Evolutionary conservation across 1,140 invertebrate species (phyloP), one percentile per base, ranked within the genome.

Genomic region (Pemphigus obesinymphae): DNA sequence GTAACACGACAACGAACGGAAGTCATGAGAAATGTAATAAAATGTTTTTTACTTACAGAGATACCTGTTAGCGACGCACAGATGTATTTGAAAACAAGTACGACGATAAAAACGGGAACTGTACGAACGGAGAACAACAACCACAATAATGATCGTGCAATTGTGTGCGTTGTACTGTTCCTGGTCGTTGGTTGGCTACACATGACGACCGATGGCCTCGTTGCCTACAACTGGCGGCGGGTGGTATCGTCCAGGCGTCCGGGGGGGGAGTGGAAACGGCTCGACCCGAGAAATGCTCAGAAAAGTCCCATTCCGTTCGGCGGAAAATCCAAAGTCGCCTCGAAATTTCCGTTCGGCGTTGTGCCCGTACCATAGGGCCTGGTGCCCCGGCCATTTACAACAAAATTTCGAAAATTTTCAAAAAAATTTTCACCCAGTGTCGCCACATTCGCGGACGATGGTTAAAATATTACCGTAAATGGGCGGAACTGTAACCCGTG

Each of bases 131-230:
- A 20, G 43, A 29, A 45, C 43, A 15, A 50, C 45, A 40, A 50
- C 7, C 26, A 73, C 17, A 13, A 5, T 63, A 80, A 63, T 80
- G 76, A 80, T 63, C 37, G 76, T 61, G 76, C 55, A 20, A 63
- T 80, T 63, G 55, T 80, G 17, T 63, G 76, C 76, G 76, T 80
- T 20, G 76, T 80, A 31, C 50, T 43, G 37, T 80, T 80, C 37
- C 53, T 63, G 50, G 76, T n/a, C 20, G 34, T 80, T 80, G 76
- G 76, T 80, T 80, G 76, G 76, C 76, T 80, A 80, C 53, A 80
- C 76, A 80, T 80, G 40, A 45, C 43, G 43, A 48, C 2, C 37
- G 17, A 7, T 5, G 34, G 26, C 10, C 15, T 0, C 0, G 4
- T 26, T 17, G 20, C n/a, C n/a, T n/a, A n/a, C n/a, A n/a, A n/a